Evolutionary conservation across 2,888 invertebrate genomes (phyloP), one percentile per base, ranked within the genome.

Genomic region (Ormyrus labotus): DNA sequence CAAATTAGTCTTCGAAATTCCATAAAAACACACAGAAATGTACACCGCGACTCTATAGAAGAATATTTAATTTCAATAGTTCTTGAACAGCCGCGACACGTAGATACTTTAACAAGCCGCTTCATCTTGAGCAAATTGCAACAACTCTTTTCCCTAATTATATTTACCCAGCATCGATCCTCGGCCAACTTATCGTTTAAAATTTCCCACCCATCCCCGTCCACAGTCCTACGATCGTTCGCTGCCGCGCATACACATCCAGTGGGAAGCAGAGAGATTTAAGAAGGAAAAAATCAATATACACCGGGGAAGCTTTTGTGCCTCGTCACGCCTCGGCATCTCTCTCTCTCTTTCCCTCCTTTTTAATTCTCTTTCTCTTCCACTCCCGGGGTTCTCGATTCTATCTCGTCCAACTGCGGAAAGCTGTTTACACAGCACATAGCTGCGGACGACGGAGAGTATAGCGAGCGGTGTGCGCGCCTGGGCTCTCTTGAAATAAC

Each of bases 401-500:
- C 84, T 86, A 85, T 87, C 85, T 86, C 84, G 84, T 85, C 83
- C 85, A 84, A 84, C 84, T 84, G 85, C 85, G 85, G 81, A 69
- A 67, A 65, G 74, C 78, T 85, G 85, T 89, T 89, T 88, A 89
- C 88, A 84, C 85, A 88, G 84, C 84, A 83, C 85, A 84, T 86
- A 85, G 85, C 85, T 84, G 84, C 85, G 86, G 85, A 86, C 85
- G 84, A 85, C 84, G 85, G 84, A 67, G 67, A 82, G 83, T 84
- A 83, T 19, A 19, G 19, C 19, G 19, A 19, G 86, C 34, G 0
- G 64, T n/a, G 34, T 9, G 70, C 77, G 34, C 8, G 70, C 60
- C 5, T 64, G 50, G 34, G 65, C 67, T 87, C 85, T 83, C 87
- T 89, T 89, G 85, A 86, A 89, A 89, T 88, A 89, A 89, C 89